phyloP scores from a whole-genome alignment of 2,888 invertebrate species.

The Aquatica leii region DNA sequence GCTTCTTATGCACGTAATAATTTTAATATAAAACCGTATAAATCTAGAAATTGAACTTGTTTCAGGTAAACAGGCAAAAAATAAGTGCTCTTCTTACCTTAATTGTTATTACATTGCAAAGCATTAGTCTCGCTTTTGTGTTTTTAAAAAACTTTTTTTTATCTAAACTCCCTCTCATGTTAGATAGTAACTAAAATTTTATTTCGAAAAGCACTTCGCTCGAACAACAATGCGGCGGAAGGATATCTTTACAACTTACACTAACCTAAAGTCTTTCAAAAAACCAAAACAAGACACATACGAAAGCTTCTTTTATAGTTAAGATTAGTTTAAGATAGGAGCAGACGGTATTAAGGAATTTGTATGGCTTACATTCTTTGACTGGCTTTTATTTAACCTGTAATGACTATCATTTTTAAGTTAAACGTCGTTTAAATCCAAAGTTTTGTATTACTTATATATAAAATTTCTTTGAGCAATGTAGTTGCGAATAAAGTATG shows the following conservation, averaged over 20 bases:
- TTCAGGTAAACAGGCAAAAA: no score
- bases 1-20: not conserved
- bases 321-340: constrained; percentile 24
- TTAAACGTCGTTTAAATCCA: no score
- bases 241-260: constrained; percentile 23
- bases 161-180: no score
- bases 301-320: constrained; percentile 15
- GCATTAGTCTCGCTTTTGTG: no score
- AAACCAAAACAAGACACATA: constrained; percentile 24
- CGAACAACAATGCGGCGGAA: constrained; percentile 14
- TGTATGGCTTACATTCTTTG: constrained; percentile 23
- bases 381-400: constrained; percentile 6
- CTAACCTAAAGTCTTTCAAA: constrained; percentile 18
- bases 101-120: no score
- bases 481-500: no score
- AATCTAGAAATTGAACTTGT: no score
- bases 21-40: not conserved
- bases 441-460: no score
- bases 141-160: no score
- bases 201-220: constrained; percentile 16
- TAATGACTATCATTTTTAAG: not conserved
- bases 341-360: constrained; percentile 25
- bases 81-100: no score
- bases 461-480: no score
- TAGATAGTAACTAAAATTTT: no score